Evolutionary conservation across 2,888 invertebrate genomes (phyloP).

Genomic region (Alcis repandata): DNA sequence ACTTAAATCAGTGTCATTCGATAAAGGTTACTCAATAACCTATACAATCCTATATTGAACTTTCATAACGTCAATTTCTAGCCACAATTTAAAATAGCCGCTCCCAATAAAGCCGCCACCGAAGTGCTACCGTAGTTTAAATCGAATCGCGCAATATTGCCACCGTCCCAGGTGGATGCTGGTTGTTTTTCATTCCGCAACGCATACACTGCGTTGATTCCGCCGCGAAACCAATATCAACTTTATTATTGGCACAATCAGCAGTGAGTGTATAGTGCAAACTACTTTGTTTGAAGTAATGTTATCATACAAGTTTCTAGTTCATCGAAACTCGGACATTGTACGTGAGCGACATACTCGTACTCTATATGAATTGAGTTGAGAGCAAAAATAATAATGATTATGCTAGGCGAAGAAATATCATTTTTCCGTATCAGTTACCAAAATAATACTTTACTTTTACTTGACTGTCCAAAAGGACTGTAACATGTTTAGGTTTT

Average conservation of each 20-base stretch:
- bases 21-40: background rate
- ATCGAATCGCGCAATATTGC: constrained; percentile 78
- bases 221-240: constrained; percentile 64
- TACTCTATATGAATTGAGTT: background rate
- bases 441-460: too few relatives aligned
- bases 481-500: too few relatives aligned
- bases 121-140: constrained; percentile 66
- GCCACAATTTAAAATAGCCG: constrained; percentile 12
- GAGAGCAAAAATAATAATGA: background rate
- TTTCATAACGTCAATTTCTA: background rate
- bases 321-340: constrained; percentile 12
- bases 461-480: too few relatives aligned
- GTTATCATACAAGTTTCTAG: constrained; percentile 16
- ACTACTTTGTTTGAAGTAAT: constrained; percentile 28
- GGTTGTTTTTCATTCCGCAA: constrained; percentile 74
- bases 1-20: background rate
- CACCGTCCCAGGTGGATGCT: constrained; percentile 66
- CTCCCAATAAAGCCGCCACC: constrained; percentile 33
- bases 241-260: constrained; percentile 54
- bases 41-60: background rate
- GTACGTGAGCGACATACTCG: background rate
- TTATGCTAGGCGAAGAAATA: background rate
- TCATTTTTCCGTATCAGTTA: background rate
- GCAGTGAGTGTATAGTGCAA: background rate
- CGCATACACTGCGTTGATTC: constrained; percentile 55